Evolutionary conservation across 1,140 invertebrate genomes (phyloP).

Genomic region (Medauroidea extradentata): DNA sequence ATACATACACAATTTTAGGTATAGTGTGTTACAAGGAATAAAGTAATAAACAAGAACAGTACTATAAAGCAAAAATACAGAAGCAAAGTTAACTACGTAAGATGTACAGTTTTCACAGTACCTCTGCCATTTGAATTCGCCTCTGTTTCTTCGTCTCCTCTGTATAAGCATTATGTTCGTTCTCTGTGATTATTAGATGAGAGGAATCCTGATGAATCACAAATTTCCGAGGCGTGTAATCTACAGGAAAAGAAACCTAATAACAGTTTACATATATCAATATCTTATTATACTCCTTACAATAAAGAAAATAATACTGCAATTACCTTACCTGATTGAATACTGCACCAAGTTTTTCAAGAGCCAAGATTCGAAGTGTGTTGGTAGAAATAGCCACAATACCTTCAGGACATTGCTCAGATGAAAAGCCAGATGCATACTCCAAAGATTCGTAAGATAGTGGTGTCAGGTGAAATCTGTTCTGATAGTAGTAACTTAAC

Average conservation of each 20-base stretch:
- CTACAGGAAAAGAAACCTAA: slow-evolving; percentile 75
- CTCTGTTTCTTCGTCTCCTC: slow-evolving; percentile 93
- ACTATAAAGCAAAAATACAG: too few species aligned
- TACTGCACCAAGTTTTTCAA: slow-evolving; percentile 97
- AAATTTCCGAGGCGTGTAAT: slow-evolving; percentile 95
- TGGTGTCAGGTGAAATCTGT: slow-evolving; percentile 92
- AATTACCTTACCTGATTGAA: slow-evolving; percentile 85
- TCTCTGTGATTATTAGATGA: slow-evolving; percentile 90
- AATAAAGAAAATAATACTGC: background rate
- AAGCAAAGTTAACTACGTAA: too few species aligned
- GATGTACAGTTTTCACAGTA: too few species aligned
- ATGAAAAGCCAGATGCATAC: slow-evolving; percentile 96
- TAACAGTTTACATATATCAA: slow-evolving; percentile 8
- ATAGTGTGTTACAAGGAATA: too few species aligned
- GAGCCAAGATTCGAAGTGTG: slow-evolving; percentile 92
- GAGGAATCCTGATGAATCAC: slow-evolving; percentile 90
- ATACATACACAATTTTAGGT: too few species aligned
- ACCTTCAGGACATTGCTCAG: slow-evolving; percentile 98
- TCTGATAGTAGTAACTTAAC: slow-evolving; percentile 99
- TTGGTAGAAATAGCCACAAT: slow-evolving; percentile 99
- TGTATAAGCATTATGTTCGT: slow-evolving; percentile 98
- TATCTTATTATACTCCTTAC: background rate
- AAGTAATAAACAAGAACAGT: too few species aligned
- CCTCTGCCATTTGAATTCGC: slow-evolving; percentile 70
- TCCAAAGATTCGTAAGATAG: slow-evolving; percentile 95